phyloP scores from a whole-genome alignment of 2,113 vertebrate species.

The Coptodon rendalli region DNA sequence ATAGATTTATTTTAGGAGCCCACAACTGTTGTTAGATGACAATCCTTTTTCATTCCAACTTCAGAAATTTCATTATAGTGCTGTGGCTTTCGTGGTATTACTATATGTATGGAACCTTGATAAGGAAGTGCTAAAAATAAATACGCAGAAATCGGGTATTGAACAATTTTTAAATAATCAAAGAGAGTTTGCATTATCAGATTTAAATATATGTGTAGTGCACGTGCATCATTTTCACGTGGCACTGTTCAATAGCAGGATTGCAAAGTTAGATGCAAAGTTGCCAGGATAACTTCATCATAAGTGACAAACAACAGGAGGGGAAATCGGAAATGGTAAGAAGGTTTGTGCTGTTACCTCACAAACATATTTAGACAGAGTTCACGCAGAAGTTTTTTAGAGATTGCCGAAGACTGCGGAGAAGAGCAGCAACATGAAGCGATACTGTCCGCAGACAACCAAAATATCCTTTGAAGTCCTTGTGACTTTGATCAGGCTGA shows the following conservation, averaged over 20 bases:
- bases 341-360: not conserved
- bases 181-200: not conserved
- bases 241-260: not conserved
- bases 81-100: not conserved
- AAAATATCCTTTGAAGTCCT: conserved; percentile 49
- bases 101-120: not conserved
- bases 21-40: conserved; percentile 20
- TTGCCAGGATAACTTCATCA: not conserved
- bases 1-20: conserved; percentile 39
- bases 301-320: not conserved
- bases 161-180: not conserved
- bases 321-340: not conserved
- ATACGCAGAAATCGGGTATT: not conserved
- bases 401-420: conserved; percentile 1
- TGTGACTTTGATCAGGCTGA: conserved; percentile 61
- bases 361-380: not conserved
- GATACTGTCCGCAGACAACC: conserved; percentile 39
- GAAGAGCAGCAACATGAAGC: conserved; percentile 15
- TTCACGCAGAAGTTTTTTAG: conserved; percentile 11
- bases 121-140: conserved; percentile 19
- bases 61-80: conserved; percentile 21
- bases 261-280: not conserved
- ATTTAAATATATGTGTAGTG: not conserved
- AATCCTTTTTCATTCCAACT: conserved; percentile 41
- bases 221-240: not conserved